Conservation (phyloP, 2,888 invertebrate genomes). For the Drosophila subsilvestris region DNA sequence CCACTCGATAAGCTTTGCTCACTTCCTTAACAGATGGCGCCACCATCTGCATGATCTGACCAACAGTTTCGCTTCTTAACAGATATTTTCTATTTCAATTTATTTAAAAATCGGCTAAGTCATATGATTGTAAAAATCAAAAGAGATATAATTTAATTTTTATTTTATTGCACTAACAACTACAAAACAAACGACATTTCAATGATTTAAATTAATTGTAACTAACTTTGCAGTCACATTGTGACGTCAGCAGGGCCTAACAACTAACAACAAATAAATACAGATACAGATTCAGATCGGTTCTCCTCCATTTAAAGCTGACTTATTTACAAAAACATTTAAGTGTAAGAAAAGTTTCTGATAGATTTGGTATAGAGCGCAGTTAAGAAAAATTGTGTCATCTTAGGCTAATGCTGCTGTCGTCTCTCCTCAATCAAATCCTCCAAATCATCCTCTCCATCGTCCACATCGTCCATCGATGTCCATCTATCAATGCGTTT, state of each 20-base stretch:
- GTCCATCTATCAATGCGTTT: constrained; percentile 77
- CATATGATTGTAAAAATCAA: neutral
- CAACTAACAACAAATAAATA: constrained; percentile 58
- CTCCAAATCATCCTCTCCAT: constrained; percentile 67
- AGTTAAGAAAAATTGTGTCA: constrained; percentile 61
- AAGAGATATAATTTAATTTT: constrained; percentile 6
- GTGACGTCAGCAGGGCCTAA: constrained; percentile 42
- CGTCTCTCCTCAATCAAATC: constrained; percentile 59
- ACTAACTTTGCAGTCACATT: constrained; percentile 28
- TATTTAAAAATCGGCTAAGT: too few relatives aligned
- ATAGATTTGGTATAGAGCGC: constrained; percentile 83
- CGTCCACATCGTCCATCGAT: constrained; percentile 72
- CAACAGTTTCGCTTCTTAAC: neutral
- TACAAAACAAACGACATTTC: constrained; percentile 59
- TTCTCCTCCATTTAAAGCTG: constrained; percentile 50
- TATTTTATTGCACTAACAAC: constrained; percentile 65
- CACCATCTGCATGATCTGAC: neutral
- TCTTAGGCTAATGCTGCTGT: constrained; percentile 43
- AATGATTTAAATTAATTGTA: constrained; percentile 30
- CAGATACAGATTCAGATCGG: constrained; percentile 24
- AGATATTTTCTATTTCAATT: too few relatives aligned
- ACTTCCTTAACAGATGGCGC: too few relatives aligned
- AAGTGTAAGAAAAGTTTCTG: constrained; percentile 68
- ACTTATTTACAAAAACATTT: constrained; percentile 69
- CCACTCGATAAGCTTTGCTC: neutral